phyloP scores from a whole-genome alignment of 2,888 invertebrate species.

The Tigriopus californicus region DNA sequence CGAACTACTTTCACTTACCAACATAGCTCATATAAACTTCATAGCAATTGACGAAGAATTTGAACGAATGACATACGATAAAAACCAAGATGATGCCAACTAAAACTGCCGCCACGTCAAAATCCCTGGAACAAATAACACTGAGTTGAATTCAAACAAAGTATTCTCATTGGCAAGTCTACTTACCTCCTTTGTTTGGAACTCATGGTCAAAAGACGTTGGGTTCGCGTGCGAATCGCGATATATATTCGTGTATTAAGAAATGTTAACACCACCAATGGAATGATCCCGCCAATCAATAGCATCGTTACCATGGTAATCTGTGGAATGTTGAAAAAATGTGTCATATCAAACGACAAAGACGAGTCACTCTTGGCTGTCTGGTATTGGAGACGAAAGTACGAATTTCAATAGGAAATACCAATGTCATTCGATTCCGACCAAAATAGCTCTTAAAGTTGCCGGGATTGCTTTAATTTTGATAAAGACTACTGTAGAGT shows the following conservation, averaged over 20 bases:
- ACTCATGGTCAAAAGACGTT: not conserved
- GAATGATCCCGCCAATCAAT: not conserved
- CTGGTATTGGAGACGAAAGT: no score
- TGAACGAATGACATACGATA: constrained; percentile 2
- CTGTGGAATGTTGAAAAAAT: not conserved
- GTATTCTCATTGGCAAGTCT: not conserved
- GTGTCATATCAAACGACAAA: no score
- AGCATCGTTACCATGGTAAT: not conserved
- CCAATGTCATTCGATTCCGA: no score
- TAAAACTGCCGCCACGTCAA: not conserved
- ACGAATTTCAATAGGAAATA: no score
- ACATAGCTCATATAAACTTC: not conserved
- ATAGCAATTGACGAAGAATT: not conserved
- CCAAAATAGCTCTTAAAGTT: no score
- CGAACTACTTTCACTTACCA: not conserved
- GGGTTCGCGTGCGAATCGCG: not conserved
- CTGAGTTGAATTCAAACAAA: not conserved
- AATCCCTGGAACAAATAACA: not conserved
- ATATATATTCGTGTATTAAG: not conserved
- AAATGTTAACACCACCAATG: not conserved
- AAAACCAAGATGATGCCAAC: constrained; percentile 1
- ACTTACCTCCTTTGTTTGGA: not conserved
- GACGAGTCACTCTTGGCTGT: no score
- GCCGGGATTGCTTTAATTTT: no score
- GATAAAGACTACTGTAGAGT: no score